Evolutionary conservation across 2,888 invertebrate species (phyloP).

Genomic region (Nezara viridula): DNA sequence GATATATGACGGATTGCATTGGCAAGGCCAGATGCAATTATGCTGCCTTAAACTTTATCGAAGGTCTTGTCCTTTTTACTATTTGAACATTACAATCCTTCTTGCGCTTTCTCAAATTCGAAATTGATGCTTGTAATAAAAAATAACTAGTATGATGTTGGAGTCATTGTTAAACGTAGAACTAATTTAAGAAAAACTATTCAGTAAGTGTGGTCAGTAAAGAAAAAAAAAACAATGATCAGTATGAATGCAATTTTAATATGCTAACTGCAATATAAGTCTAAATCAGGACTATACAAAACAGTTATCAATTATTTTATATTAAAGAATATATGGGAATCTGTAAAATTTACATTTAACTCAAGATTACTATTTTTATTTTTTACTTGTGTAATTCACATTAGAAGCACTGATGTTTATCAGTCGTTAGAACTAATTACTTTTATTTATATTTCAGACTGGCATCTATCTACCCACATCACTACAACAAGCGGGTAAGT

Average conservation of each 20-base stretch:
- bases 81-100: background rate
- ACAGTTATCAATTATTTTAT: no score
- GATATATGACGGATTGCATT: background rate
- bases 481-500: constrained; percentile 8
- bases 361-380: background rate
- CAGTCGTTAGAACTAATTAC: background rate
- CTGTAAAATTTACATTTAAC: background rate
- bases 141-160: no score
- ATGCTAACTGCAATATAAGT: no score
- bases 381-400: background rate
- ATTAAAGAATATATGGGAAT: no score
- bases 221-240: no score
- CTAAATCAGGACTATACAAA: no score
- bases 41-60: background rate
- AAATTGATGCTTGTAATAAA: background rate
- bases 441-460: background rate
- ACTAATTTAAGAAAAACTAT: no score
- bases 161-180: no score
- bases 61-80: background rate
- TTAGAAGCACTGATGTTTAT: background rate
- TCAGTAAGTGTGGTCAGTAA: no score
- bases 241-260: no score
- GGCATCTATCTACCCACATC: background rate
- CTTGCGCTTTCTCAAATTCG: background rate
- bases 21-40: background rate